Base-by-base conservation (phyloP, 2,113 vertebrate species). In the Orycteropus afer region DNA sequence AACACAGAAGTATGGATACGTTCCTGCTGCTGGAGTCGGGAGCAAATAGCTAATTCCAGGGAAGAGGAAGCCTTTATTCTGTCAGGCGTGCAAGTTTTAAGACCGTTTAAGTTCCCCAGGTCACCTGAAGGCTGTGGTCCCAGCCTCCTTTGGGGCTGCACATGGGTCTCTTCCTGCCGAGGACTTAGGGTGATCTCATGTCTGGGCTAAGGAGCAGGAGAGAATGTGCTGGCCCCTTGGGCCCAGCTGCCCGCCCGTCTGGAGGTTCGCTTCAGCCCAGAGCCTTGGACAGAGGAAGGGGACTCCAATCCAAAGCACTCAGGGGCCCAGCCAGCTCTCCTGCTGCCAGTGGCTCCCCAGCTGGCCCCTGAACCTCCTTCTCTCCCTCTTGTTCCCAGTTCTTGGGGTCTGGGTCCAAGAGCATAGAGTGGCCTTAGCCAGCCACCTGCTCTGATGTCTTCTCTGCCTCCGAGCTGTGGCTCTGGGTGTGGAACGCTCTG, bases 101-200 rank as follows among this genome's bases (percentile, higher is more conserved):
- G 37, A 67, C 83, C 76, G 18, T 63, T 14, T 10, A n/a, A 4
- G 76, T 77, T 67, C 23, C 10, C 20, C 10, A 51, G 61, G 55
- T 47, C 47, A n/a, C 32, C 23, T 1, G 53, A 67, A 86, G 80
- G 29, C 59, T 59, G 32, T 37, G 67, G n/a, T 82, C 69, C 47
- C 82, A 34, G 51, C 37, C 45, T 57, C 32, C 22, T 49, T n/a
- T 47, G 37, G 49, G 49, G 17, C 61, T 32, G 32, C 47, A 45
- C 17, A 0, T 53, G 25, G 11, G 10, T 69, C 18, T 69, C 53
- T 74, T 92, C 23, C 74, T 61, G n/a, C 34, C 45, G 12, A 37
- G 73, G 78, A 20, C 27, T 34, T 23, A 1, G 15, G 23, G 3
- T 2, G 2, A 40, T 18, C 11, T 79, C 1, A 0, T 7, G 1